Percentiles rank a stretch among this genome's conserved stretches.
phyloP scores from a whole-genome alignment of 2,797 vertebrate genomes.

The Hypotaenidia philippensis region DNA sequence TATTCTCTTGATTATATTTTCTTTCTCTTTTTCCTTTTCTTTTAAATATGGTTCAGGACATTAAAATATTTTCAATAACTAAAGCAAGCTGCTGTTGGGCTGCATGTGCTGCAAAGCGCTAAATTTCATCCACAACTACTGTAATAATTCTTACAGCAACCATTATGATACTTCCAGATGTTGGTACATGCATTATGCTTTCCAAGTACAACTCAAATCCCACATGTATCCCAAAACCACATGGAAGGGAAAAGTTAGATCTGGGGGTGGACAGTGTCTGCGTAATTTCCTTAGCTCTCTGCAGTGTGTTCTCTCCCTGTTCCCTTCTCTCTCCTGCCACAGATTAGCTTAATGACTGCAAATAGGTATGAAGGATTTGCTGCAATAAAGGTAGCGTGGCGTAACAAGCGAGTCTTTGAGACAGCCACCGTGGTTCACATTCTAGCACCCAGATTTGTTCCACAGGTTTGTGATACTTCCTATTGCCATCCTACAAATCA shows the following conservation, averaged over 20 bases:
- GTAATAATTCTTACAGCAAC: slow-evolving; percentile 43
- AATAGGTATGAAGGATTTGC: slow-evolving; percentile 64
- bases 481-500: neutral
- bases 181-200: slow-evolving; percentile 39
- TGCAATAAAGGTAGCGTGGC: slow-evolving; percentile 29
- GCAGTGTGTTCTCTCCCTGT: slow-evolving; percentile 8
- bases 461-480: neutral
- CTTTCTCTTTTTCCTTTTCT: neutral
- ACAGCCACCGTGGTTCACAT: slow-evolving; percentile 7
- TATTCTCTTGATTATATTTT: neutral
- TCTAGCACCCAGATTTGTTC: neutral
- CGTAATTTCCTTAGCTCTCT: slow-evolving; percentile 75
- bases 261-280: slow-evolving; percentile 79
- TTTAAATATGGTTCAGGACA: neutral
- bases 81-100: slow-evolving; percentile 4
- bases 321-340: slow-evolving; percentile 52
- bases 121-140: slow-evolving; percentile 6
- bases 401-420: slow-evolving; percentile 31
- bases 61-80: slow-evolving; percentile 20
- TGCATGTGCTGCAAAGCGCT: slow-evolving; percentile 31
- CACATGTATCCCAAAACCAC: slow-evolving; percentile 75
- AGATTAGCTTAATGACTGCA: slow-evolving; percentile 77
- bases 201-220: slow-evolving; percentile 63
- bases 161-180: slow-evolving; percentile 65
- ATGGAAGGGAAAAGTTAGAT: slow-evolving; percentile 74